Conservation (phyloP, 2,888 invertebrate genomes). For the Campoplex capitator region DNA sequence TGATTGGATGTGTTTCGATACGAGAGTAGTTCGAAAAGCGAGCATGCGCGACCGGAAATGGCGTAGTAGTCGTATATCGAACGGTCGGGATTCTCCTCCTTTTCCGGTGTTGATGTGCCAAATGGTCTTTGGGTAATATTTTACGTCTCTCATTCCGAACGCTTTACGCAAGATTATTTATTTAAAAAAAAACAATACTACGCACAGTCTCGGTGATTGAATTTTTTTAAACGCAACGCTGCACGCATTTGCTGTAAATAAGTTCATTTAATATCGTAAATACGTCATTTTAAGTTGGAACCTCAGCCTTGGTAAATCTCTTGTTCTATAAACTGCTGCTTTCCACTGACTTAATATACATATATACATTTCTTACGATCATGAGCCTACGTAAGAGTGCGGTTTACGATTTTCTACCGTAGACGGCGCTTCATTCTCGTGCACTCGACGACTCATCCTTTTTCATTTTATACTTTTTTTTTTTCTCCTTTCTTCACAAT, state of each 20-base stretch:
- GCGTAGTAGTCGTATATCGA: slow-evolving; percentile 74
- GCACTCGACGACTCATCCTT: not conserved
- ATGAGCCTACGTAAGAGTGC: not conserved
- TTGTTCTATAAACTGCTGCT: slow-evolving; percentile 19
- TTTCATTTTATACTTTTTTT: slow-evolving; percentile 15
- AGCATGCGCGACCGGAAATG: slow-evolving; percentile 69
- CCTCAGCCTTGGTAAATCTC: slow-evolving; percentile 42
- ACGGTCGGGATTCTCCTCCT: slow-evolving; percentile 74
- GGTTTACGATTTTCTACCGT: slow-evolving; percentile 53
- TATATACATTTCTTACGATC: slow-evolving; percentile 3
- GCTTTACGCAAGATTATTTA: slow-evolving; percentile 73
- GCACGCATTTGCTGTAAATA: slow-evolving; percentile 31
- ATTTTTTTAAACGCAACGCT: slow-evolving; percentile 18
- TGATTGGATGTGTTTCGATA: slow-evolving; percentile 48
- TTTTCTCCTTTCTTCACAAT: slow-evolving; percentile 41
- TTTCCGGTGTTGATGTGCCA: slow-evolving; percentile 81
- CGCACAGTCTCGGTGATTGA: slow-evolving; percentile 36
- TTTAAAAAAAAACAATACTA: slow-evolving; percentile 37
- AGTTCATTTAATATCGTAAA: slow-evolving; percentile 2
- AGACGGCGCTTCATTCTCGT: slow-evolving; percentile 54
- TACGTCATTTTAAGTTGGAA: slow-evolving; percentile 26
- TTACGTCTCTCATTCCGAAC: slow-evolving; percentile 81
- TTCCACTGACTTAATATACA: not conserved
- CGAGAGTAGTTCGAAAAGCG: slow-evolving; percentile 1
- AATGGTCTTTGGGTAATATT: slow-evolving; percentile 81